These are phyloP conservation scores for Frankliniella intonsa DNA, from an alignment of 2,888 invertebrate species.

Conservation along the genomic window DNA sequence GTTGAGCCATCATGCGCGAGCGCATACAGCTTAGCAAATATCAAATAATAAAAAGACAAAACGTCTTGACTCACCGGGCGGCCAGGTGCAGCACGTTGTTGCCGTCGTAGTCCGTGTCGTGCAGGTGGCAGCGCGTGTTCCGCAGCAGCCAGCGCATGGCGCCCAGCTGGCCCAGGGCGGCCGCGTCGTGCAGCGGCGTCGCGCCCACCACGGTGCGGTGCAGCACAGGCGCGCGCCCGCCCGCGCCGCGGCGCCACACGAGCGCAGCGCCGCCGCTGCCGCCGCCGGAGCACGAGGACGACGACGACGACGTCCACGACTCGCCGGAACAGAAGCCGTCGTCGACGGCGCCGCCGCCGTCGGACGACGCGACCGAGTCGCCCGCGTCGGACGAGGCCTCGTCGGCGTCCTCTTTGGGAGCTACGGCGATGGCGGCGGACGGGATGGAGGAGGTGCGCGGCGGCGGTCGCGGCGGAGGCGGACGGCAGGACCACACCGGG, in stretches of 20 bases:
- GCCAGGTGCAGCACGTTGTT: conserved; percentile 38
- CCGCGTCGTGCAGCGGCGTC: conserved; percentile 39
- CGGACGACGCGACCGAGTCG: background rate
- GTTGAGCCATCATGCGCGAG: too few species aligned
- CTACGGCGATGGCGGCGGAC: background rate
- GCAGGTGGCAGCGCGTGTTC: conserved; percentile 35
- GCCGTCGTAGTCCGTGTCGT: conserved; percentile 37
- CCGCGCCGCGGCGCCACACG: background rate
- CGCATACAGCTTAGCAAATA: too few species aligned
- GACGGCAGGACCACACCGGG: background rate
- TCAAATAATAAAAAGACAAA: background rate
- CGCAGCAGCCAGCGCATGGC: conserved; percentile 37
- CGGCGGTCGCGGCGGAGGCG: background rate
- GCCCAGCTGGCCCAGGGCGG: conserved; percentile 36
- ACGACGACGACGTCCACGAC: conserved; percentile 14
- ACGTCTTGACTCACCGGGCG: conserved; percentile 36
- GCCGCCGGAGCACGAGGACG: background rate
- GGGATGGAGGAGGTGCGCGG: background rate
- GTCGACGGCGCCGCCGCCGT: background rate
- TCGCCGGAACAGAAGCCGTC: conserved; percentile 29
- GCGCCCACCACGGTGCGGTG: conserved; percentile 36
- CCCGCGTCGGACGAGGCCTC: background rate
- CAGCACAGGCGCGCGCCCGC: conserved; percentile 3
- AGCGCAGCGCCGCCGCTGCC: background rate
- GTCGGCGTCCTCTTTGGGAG: background rate